Base-by-base conservation (phyloP, 2,888 invertebrate species). In the Stenichneumon culpator region DNA sequence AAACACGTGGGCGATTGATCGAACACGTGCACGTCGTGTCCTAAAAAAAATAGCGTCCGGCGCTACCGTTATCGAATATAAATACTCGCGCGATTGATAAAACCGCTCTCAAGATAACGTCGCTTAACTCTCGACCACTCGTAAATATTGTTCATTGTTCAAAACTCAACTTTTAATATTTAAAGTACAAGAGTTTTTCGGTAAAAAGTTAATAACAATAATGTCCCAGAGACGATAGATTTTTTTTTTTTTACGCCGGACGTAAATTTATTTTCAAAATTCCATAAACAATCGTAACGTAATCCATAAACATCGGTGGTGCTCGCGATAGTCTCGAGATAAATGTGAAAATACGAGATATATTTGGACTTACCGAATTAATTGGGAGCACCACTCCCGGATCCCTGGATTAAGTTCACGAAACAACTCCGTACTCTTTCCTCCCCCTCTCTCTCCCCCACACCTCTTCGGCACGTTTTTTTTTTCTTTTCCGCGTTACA, bases 301-400 rank as follows among this genome's bases (percentile, higher is more conserved):
- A n/a, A n/a, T n/a, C n/a, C n/a, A n/a, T n/a, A 39, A 39, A 39
- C 11, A 63, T 63, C 1, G 16, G n/a, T 36, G 2, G 0, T 39
- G 39, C 19, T 25, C 63, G 25, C 4, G 9, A 14, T 1, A 63
- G 32, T 16, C 7, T 52, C 1, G 11, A 54, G 22, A 63, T n/a
- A 2, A n/a, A n/a, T 16, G 14, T 28, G 4, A 32, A 32, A 36
- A 36, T 22, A 63, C 32, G 6, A 32, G 16, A 57, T 25, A 25
- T 14, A 16, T n/a, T 22, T 7, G n/a, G 11, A 73, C 73, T 19
- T 73, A 73, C 73, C 73, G 60, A 57, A 60, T 19, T 25, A 25
- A 57, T 57, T 73, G 25, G 72, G 54, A 19, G 60, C 60, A 44
- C 73, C 44, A 60, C 60, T 73, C 25, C 11, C 57, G 60, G 73